Evolutionary conservation across 2,888 invertebrate species (phyloP).

Genomic region (Polyommatus icarus): DNA sequence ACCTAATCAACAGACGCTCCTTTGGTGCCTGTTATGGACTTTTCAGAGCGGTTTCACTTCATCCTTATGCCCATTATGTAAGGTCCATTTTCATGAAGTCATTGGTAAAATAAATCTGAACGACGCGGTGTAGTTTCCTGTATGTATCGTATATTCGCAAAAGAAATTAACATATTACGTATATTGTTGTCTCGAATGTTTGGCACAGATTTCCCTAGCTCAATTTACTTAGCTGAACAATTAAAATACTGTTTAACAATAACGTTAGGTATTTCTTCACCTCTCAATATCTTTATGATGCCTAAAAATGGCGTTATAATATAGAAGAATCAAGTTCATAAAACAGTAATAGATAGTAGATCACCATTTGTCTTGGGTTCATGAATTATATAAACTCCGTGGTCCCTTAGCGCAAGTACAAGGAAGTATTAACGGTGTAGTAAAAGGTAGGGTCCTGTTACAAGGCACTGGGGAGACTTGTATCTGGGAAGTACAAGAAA

Average conservation of each 20-base stretch:
- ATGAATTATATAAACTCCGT: slow-evolving; percentile 16
- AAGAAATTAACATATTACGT: background rate
- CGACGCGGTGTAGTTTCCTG: background rate
- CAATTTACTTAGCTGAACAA: background rate
- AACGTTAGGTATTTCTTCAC: no score
- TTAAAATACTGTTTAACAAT: no score
- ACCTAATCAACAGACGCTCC: slow-evolving; percentile 70
- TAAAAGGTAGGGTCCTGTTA: slow-evolving; percentile 23
- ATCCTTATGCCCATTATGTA: background rate
- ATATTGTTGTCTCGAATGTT: background rate
- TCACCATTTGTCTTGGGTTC: slow-evolving; percentile 13
- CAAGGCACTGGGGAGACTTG: slow-evolving; percentile 20
- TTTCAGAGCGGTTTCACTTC: background rate
- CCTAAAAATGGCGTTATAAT: background rate
- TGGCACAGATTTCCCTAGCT: background rate
- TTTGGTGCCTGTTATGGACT: slow-evolving; percentile 44
- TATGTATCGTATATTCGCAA: background rate
- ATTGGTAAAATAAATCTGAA: background rate
- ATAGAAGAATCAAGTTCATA: background rate
- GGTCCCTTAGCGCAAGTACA: slow-evolving; percentile 22
- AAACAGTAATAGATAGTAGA: background rate
- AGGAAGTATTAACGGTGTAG: slow-evolving; percentile 13
- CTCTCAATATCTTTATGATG: background rate
- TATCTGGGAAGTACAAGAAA: background rate
- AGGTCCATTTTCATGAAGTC: background rate